Evolutionary conservation across 2,888 invertebrate species (phyloP), one percentile per base, ranked within the genome.

Genomic region (Drosophila macrospina): DNA sequence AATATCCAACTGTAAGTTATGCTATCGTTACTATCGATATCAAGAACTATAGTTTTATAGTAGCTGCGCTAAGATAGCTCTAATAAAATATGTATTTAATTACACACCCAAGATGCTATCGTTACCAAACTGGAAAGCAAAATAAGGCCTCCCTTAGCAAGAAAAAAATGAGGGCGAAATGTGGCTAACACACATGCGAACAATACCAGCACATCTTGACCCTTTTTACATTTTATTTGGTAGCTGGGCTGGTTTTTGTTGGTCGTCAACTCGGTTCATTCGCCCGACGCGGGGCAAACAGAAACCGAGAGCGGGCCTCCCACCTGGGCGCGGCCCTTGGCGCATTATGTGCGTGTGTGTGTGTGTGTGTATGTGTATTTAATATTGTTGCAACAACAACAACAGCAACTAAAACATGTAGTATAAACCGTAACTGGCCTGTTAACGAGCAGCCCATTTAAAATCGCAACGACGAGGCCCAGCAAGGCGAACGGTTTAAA

Each of bases 371-470:
- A 55, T 57, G 69, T 76, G 79, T 79, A 73, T 73, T 86, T 78
- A 71, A 81, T 80, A 68, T 75, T 64, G 56, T 55, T 65, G 67
- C 65, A 64, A 48, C 55, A 74, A 50, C 48, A 48, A 11, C 52
- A 48, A 20, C 32, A 47, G 20, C 30, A 50, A 39, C 16, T 28
- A 28, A 28, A n/a, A n/a, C n/a, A n/a, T n/a, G n/a, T 10, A 34
- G 28, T 45, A 50, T 42, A 44, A 55, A 48, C 51, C 60, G 50
- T 44, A 48, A 39, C 50, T 57, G 16, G 32, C 45, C 78, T 72
- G 63, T 77, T 78, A 76, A 78, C 80, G 73, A 76, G 73, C 69
- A 51, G 34, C 63, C 54, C 77, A 69, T 80, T 80, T 80, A 59
- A 76, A 69, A 66, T 69, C 44, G 61, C 65, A 61, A 42, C 34